Evolutionary conservation across 2,888 invertebrate genomes (phyloP).

Genomic region (Caenorhabditis parvicauda): DNA sequence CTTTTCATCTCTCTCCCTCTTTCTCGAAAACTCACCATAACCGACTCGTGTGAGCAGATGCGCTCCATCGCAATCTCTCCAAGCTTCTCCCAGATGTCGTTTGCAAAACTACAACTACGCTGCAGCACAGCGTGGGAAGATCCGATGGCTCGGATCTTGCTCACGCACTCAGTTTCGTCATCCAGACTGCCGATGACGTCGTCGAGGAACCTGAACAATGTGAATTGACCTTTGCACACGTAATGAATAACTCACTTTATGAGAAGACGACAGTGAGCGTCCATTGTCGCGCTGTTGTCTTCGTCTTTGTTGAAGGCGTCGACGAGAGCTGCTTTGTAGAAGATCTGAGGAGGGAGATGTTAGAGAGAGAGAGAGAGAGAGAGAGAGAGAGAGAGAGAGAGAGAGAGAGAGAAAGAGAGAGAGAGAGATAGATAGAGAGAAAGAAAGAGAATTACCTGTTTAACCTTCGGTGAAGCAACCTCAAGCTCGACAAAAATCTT

Average conservation of each 20-base stretch:
- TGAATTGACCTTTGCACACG: background rate
- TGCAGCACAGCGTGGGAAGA: constrained; percentile 40
- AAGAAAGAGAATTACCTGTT: constrained; percentile 39
- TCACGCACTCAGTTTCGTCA: constrained; percentile 46
- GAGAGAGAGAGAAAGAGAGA: background rate
- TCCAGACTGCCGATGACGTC: constrained; percentile 52
- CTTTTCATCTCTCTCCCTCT: too few species aligned
- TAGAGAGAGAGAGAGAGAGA: too few species aligned
- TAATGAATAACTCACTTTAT: constrained; percentile 38
- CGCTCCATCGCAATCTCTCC: constrained; percentile 61
- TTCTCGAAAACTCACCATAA: constrained; percentile 29
- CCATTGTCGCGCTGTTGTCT: constrained; percentile 53
- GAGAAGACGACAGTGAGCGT: constrained; percentile 54
- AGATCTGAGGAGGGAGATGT: constrained; percentile 41
- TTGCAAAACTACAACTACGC: constrained; percentile 37
- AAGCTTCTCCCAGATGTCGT: constrained; percentile 59
- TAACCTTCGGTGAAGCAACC: constrained; percentile 57
- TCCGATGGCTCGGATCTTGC: constrained; percentile 31
- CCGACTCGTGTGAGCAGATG: constrained; percentile 41
- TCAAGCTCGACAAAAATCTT: constrained; percentile 58
- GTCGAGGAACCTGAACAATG: constrained; percentile 54
- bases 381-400: background rate
- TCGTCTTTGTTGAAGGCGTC: constrained; percentile 60
- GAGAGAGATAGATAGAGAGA: too few species aligned
- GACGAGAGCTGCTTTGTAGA: constrained; percentile 61